Conservation (phyloP, 2,888 invertebrate species). For the Chymomyza procnemis region DNA sequence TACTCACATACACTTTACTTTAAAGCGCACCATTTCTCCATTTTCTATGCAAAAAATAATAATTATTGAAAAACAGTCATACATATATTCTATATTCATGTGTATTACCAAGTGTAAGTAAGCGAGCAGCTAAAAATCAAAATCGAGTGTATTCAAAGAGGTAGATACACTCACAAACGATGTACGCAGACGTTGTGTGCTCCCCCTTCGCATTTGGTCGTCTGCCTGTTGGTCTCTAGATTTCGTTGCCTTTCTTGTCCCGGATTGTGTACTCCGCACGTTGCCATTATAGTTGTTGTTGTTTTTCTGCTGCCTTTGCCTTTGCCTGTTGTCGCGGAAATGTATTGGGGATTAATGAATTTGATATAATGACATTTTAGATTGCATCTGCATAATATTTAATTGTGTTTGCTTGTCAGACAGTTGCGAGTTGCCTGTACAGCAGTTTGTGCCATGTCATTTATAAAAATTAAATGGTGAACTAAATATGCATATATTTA, state of each 20-base stretch:
- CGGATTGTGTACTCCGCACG: conserved; percentile 6
- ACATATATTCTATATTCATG: conserved; percentile 25
- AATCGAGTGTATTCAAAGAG: conserved; percentile 62
- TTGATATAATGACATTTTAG: conserved; percentile 76
- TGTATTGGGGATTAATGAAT: conserved; percentile 74
- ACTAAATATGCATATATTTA: not conserved
- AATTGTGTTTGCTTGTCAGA: conserved; percentile 72
- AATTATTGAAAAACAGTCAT: conserved; percentile 9
- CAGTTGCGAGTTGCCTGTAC: conserved; percentile 15
- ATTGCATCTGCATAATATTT: conserved; percentile 76
- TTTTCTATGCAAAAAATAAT: conserved; percentile 14
- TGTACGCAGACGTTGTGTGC: not conserved
- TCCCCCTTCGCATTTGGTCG: not conserved
- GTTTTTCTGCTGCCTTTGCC: not conserved
- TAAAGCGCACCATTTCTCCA: conserved; percentile 5
- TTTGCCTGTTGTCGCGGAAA: conserved; percentile 19
- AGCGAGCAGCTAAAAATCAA: conserved; percentile 52
- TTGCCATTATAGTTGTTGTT: conserved; percentile 1
- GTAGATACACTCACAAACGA: not conserved
- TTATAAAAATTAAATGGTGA: conserved; percentile 44
- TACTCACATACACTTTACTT: not conserved
- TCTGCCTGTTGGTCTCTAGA: not conserved
- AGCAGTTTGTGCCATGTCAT: conserved; percentile 70
- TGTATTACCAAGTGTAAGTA: conserved; percentile 15
- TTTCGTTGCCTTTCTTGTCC: not conserved